Percentiles rank a stretch among this genome's conserved stretches.
These are phyloP conservation scores for Oscheius sp. DNA, from an alignment of 2,888 invertebrate species.

Conservation along the genomic window DNA sequence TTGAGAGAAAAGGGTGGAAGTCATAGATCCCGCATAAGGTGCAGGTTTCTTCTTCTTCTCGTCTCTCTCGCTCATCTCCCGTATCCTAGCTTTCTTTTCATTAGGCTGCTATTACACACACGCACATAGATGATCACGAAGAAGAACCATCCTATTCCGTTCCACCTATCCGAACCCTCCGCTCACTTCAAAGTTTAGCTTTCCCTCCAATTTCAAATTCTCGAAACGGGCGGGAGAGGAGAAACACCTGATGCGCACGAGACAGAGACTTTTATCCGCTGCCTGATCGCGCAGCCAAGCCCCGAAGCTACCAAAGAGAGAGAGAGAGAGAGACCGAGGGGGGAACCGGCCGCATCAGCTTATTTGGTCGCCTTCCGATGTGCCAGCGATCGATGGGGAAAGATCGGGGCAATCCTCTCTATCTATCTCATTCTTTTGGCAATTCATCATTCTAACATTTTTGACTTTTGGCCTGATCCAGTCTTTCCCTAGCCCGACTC, in stretches of 20 bases:
- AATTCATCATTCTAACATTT: conserved; percentile 10
- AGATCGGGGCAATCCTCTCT: no score
- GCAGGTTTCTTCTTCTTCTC: no score
- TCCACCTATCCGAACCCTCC: not conserved
- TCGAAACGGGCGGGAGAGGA: not conserved
- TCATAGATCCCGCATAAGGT: no score
- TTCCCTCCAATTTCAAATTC: conserved; percentile 14
- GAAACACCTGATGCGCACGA: conserved; percentile 20
- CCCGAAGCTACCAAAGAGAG: no score
- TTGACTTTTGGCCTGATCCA: not conserved
- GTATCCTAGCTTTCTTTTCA: no score
- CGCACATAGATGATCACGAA: not conserved
- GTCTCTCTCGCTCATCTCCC: no score
- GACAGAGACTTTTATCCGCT: conserved; percentile 31
- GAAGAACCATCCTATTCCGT: not conserved
- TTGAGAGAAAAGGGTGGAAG: no score
- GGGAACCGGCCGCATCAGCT: conserved; percentile 35
- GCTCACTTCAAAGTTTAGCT: not conserved
- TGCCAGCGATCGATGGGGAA: conserved; percentile 32
- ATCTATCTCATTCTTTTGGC: not conserved
- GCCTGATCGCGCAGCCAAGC: conserved; percentile 29
- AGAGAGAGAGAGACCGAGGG: no score
- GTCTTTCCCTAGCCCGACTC: not conserved
- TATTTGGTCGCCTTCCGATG: conserved; percentile 36
- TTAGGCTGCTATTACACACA: no score